Evolutionary conservation across 2,797 vertebrate genomes (phyloP).

Genomic region (Pachyuromys duprasi): DNA sequence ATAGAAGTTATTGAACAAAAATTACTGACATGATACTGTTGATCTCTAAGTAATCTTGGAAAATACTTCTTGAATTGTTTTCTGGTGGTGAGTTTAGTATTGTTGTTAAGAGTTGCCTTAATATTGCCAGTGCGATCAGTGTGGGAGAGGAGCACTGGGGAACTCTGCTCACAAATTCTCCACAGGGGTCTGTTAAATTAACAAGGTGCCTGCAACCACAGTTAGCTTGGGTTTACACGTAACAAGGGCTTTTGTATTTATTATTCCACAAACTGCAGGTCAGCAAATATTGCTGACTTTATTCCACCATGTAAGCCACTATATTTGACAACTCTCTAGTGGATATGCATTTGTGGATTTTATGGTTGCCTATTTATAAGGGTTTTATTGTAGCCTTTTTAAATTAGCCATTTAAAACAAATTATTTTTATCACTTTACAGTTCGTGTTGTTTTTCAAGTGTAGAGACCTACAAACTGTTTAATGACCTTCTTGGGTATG

Average conservation of each 20-base stretch:
- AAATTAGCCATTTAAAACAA: no score
- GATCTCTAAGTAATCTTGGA: background rate
- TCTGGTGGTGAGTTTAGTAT: background rate
- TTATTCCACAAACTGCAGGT: background rate
- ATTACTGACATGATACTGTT: background rate
- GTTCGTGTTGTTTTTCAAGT: no score
- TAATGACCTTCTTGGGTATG: no score
- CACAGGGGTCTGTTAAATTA: background rate
- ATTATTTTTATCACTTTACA: no score
- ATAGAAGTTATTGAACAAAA: background rate
- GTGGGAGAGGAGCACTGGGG: background rate
- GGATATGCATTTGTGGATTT: background rate
- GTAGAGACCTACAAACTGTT: no score
- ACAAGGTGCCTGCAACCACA: background rate
- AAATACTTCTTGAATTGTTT: background rate
- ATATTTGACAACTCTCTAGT: background rate
- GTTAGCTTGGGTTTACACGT: background rate
- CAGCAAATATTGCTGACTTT: background rate
- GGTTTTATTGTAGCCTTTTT: no score
- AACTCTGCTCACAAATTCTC: background rate
- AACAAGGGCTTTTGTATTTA: background rate
- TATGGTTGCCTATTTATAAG: background rate
- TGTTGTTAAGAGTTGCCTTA: background rate
- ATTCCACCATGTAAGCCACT: background rate
- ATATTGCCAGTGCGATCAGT: background rate